These are phyloP conservation scores for Zhengitettix transpicula DNA, from an alignment of 2,888 invertebrate genomes.

Conservation along the genomic window DNA sequence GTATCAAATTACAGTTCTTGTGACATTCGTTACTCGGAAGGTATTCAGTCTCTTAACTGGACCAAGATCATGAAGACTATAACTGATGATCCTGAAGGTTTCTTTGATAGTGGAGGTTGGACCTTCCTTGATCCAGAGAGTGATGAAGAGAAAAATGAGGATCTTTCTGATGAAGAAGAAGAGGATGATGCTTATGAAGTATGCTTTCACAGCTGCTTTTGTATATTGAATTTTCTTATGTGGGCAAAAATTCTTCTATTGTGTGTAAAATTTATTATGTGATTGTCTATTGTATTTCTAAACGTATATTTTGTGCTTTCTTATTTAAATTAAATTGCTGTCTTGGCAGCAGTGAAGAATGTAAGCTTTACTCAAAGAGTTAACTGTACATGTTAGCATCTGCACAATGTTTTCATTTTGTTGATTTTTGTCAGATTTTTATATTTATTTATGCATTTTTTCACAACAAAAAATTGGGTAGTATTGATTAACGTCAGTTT, in stretches of 20 bases:
- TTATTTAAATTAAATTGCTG: no score
- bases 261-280: conserved; percentile 5
- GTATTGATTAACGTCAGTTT: no score
- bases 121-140: conserved; percentile 93
- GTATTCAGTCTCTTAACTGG: conserved; percentile 98
- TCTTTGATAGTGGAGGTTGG: conserved; percentile 98
- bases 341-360: no score
- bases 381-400: no score
- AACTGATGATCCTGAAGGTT: conserved; percentile 93
- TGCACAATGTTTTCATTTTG: no score
- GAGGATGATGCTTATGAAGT: conserved; percentile 37
- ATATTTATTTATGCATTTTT: no score
- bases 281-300: conserved; percentile 15
- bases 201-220: conserved; percentile 18
- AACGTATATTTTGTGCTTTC: no score
- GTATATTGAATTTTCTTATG: conserved; percentile 19
- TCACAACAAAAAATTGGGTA: no score
- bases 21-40: conserved; percentile 94
- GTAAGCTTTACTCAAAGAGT: no score
- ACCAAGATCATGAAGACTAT: conserved; percentile 99
- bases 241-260: neutral
- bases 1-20: conserved; percentile 50
- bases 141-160: conserved; percentile 47
- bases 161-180: conserved; percentile 38
- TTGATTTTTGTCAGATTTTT: no score